phyloP scores from a whole-genome alignment of 2,888 invertebrate genomes.

The Leptinotarsa juncta region DNA sequence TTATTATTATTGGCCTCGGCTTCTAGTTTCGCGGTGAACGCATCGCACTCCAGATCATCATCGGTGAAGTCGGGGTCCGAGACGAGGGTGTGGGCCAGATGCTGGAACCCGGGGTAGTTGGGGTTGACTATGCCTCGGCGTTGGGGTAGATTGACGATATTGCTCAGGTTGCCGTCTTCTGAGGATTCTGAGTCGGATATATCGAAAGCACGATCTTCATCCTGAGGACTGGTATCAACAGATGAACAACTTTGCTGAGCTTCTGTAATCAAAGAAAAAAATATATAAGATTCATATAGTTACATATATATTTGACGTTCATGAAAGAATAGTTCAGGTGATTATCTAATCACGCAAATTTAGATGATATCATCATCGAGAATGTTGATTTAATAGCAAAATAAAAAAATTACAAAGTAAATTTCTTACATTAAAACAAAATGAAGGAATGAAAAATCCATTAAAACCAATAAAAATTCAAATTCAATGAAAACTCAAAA shows the following conservation, averaged over 20 bases:
- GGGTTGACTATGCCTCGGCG: conserved; percentile 80
- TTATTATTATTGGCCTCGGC: conserved; percentile 61
- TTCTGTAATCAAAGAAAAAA: conserved; percentile 55
- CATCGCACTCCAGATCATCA: conserved; percentile 57
- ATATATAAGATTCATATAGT: too few species aligned
- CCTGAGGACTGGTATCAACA: conserved; percentile 66
- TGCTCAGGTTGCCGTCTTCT: conserved; percentile 64
- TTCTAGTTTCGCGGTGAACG: conserved; percentile 61
- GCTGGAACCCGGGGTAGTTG: conserved; percentile 87
- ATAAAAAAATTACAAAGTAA: too few species aligned
- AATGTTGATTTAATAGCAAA: too few species aligned
- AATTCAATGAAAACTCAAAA: too few species aligned
- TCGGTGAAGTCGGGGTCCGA: conserved; percentile 66
- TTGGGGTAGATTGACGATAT: conserved; percentile 58
- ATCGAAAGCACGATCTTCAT: conserved; percentile 69
- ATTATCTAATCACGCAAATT: too few species aligned
- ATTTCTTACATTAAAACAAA: too few species aligned
- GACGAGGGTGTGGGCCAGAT: conserved; percentile 77
- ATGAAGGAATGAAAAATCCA: too few species aligned
- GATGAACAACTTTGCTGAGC: conserved; percentile 65
- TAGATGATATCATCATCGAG: too few species aligned
- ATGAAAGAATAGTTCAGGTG: too few species aligned
- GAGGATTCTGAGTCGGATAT: conserved; percentile 68
- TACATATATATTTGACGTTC: too few species aligned
- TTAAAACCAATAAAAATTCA: too few species aligned